Evolutionary conservation across 2,797 vertebrate genomes (phyloP).

Genomic region (Acrocephalus scirpaceus): DNA sequence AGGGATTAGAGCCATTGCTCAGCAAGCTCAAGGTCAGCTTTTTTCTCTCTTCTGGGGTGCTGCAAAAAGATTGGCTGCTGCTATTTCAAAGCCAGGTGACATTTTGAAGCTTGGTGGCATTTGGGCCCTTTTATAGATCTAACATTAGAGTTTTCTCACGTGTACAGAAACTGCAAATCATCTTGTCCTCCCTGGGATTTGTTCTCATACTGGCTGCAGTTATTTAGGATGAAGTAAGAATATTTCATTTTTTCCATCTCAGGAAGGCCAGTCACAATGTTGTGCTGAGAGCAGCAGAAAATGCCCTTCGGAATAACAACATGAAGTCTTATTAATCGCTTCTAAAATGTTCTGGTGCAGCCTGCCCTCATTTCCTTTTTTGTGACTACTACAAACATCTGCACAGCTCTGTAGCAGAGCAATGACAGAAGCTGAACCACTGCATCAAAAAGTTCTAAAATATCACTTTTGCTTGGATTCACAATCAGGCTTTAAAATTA

Average conservation of each 20-base stretch:
- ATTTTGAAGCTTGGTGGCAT: not conserved
- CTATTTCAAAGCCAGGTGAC: not conserved
- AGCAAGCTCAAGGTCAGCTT: not conserved
- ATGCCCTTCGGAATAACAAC: slow-evolving; percentile 38
- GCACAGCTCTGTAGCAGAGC: not conserved
- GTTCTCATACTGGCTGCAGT: not conserved
- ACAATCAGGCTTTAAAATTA: not conserved
- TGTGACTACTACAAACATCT: slow-evolving; percentile 13
- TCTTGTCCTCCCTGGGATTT: not conserved
- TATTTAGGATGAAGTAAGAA: slow-evolving; percentile 8
- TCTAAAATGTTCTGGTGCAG: slow-evolving; percentile 8
- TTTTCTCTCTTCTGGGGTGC: not conserved
- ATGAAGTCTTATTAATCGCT: slow-evolving; percentile 34
- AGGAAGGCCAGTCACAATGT: slow-evolving; percentile 4
- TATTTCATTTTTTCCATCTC: slow-evolving; percentile 13
- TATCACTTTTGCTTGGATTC: not conserved
- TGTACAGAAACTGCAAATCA: not conserved
- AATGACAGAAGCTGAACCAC: not conserved
- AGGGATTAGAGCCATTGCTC: not conserved
- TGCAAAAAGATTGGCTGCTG: not conserved
- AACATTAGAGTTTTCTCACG: not conserved
- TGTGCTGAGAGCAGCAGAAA: slow-evolving; percentile 60
- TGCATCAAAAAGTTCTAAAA: not conserved
- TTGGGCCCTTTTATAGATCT: not conserved
- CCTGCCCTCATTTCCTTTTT: not conserved